These are phyloP conservation scores for Ptiloglossa arizonensis DNA, from an alignment of 1,140 invertebrate species.

Conservation along the genomic window DNA sequence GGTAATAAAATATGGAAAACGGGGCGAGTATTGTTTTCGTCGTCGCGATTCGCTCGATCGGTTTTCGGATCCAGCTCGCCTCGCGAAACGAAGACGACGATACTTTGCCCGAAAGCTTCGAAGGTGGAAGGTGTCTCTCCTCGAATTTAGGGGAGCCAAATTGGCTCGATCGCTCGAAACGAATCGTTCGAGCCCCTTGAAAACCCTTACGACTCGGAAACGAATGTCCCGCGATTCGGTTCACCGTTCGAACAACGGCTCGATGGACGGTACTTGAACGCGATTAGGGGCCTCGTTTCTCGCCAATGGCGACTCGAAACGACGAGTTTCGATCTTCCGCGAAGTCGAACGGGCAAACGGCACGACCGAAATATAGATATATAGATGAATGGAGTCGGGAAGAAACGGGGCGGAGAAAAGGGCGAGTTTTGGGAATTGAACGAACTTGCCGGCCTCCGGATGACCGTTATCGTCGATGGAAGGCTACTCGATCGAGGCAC, in stretches of 20 bases:
- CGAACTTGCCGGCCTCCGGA: constrained; percentile 53
- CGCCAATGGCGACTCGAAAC: constrained; percentile 62
- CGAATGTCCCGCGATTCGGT: too few species aligned
- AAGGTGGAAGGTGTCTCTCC: too few species aligned
- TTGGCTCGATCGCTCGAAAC: too few species aligned
- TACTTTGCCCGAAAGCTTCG: too few species aligned
- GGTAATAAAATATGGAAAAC: too few species aligned
- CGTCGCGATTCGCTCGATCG: too few species aligned
- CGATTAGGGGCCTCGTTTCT: constrained; percentile 73
- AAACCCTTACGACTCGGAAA: too few species aligned
- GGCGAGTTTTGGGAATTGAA: constrained; percentile 55
- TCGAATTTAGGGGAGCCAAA: too few species aligned
- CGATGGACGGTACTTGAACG: constrained; percentile 57
- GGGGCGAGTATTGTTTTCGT: too few species aligned
- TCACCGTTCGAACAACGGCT: constrained; percentile 46
- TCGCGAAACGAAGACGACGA: too few species aligned
- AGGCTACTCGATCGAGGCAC: not conserved
- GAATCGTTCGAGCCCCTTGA: too few species aligned
- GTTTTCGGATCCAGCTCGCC: too few species aligned
- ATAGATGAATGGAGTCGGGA: constrained; percentile 35
- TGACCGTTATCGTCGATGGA: constrained; percentile 50
- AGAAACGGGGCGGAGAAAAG: constrained; percentile 32
- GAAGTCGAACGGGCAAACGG: constrained; percentile 24
- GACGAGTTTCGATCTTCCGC: constrained; percentile 67
- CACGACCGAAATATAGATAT: constrained; percentile 36